Percentiles rank a stretch among this genome's conserved stretches.
phyloP scores from a whole-genome alignment of 2,113 vertebrate genomes.

The Columba livia region DNA sequence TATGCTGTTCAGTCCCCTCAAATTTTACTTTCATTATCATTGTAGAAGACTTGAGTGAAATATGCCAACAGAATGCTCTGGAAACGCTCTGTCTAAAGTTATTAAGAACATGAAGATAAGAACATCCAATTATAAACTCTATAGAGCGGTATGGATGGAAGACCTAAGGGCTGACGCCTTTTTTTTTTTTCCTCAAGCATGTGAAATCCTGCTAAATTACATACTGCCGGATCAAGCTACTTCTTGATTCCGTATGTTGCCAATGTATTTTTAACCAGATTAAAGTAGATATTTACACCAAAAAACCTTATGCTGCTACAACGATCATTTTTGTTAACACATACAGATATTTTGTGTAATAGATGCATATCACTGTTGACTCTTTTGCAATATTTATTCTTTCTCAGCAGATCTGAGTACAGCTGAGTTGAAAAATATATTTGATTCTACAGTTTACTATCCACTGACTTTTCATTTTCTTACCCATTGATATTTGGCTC shows the following conservation, averaged over 20 bases:
- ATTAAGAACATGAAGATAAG: background rate
- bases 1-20: background rate
- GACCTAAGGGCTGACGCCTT: background rate
- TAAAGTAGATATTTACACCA: background rate
- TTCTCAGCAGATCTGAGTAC: background rate
- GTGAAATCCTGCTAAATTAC: background rate
- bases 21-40: background rate
- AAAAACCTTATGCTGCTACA: background rate
- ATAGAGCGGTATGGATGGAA: background rate
- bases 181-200: background rate
- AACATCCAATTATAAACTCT: background rate
- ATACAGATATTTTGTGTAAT: background rate
- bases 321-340: background rate
- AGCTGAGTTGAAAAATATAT: background rate
- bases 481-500: background rate
- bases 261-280: background rate
- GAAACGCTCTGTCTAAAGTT: background rate
- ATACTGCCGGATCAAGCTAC: background rate
- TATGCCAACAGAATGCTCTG: background rate
- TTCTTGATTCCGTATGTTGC: background rate
- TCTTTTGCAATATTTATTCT: background rate
- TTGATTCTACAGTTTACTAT: background rate
- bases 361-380: background rate
- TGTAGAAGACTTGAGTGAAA: background rate
- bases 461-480: background rate